Percentiles rank a stretch among this genome's conserved stretches.
Evolutionary conservation across 2,888 invertebrate species (phyloP).

Genomic region (Nesidiocoris tenuis): DNA sequence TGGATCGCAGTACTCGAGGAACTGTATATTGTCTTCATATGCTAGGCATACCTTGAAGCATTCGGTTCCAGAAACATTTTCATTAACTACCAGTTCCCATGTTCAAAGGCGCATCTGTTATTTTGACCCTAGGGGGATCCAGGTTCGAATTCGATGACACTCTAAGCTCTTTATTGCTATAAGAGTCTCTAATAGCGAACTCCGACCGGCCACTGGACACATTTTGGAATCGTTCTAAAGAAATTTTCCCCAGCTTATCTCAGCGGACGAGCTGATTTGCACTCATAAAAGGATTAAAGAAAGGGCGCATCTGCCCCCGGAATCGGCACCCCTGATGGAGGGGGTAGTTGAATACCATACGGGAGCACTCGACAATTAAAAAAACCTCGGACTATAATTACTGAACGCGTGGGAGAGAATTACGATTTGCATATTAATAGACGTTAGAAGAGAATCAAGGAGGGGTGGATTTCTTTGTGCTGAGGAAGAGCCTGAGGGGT

Average conservation of each 20-base stretch:
- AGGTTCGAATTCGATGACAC: neutral
- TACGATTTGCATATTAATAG: neutral
- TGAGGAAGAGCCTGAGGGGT: no score
- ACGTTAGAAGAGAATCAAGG: neutral
- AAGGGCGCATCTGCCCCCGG: neutral
- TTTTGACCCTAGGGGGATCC: no score
- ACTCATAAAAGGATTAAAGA: neutral
- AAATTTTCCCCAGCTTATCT: neutral
- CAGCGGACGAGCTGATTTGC: neutral
- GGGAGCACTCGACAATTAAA: conserved; percentile 1
- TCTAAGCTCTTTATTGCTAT: neutral
- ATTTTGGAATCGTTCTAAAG: neutral
- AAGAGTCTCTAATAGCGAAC: neutral
- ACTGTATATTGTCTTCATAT: no score
- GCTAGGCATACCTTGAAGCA: no score
- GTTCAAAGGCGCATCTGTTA: no score
- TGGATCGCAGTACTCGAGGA: no score
- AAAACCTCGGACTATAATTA: neutral
- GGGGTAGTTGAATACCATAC: neutral
- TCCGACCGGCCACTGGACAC: neutral
- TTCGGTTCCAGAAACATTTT: no score
- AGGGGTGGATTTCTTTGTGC: no score
- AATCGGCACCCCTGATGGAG: neutral
- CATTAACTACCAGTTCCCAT: no score
- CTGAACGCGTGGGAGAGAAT: neutral